Percentiles rank a stretch among this genome's conserved stretches.
Evolutionary conservation across 2,113 vertebrate species (phyloP).

Genomic region (Hippocampus mohnikei): DNA sequence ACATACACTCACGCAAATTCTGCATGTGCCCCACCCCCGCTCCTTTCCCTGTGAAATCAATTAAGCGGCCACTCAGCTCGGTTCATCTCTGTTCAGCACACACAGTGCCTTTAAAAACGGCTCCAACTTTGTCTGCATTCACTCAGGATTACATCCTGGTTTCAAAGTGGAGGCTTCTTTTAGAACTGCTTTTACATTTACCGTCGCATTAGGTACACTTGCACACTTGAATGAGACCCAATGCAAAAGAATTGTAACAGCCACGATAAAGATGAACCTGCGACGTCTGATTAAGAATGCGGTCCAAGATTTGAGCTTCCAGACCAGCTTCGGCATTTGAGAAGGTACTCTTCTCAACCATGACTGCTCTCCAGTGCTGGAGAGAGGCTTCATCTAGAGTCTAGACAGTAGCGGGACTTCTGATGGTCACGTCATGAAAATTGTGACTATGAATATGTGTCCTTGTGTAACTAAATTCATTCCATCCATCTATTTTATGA

Average conservation of each 20-base stretch:
- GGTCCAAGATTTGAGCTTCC: not conserved
- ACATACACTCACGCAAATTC: slow-evolving; percentile 41
- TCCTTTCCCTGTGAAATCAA: slow-evolving; percentile 79
- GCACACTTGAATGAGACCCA: not conserved
- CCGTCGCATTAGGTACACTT: not conserved
- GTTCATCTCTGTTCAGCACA: slow-evolving; percentile 45
- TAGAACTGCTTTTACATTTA: not conserved
- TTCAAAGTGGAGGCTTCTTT: slow-evolving; percentile 25
- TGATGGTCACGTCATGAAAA: too few species aligned
- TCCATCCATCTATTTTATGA: too few species aligned
- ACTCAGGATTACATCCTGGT: slow-evolving; percentile 13
- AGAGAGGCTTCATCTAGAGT: too few species aligned
- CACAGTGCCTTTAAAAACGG: slow-evolving; percentile 40
- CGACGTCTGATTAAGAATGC: too few species aligned
- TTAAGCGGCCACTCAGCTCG: slow-evolving; percentile 70
- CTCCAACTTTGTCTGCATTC: slow-evolving; percentile 44
- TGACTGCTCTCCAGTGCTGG: too few species aligned
- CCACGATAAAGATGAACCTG: not conserved
- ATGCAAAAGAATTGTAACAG: not conserved
- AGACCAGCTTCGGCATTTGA: not conserved
- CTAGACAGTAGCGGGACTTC: too few species aligned
- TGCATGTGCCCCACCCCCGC: slow-evolving; percentile 63
- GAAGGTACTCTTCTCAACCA: too few species aligned
- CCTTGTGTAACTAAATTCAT: too few species aligned
- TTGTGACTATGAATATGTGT: too few species aligned